Base-by-base conservation (phyloP, 2,113 vertebrate genomes). In the Hemiprocne comata region DNA sequence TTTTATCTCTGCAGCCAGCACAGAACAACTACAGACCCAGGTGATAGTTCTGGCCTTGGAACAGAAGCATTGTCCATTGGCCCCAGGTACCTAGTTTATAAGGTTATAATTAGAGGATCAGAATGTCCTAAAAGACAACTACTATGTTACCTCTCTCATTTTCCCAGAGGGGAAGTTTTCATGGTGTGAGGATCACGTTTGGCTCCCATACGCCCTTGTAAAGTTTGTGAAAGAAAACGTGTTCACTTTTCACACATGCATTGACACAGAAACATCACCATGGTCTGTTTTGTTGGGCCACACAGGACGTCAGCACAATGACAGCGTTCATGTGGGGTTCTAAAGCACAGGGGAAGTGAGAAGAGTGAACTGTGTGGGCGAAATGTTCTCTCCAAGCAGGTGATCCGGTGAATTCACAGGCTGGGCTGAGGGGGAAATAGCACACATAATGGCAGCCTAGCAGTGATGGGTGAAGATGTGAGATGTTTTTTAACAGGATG, bases 401-500 rank as follows among this genome's bases (percentile, higher is more conserved):
- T 72, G 71, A 95, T 69, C 75, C 1, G 10, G 10, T 61, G 82
- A 90, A 86, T 76, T 91, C 64, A 62, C 13, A 53, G 60, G 38
- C 77, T 77, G 64, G 71, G 87, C 74, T 66, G 55, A 66, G 40
- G 29, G 81, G 51, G 60, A 89, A 81, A 90, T 5, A 26, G 82
- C 20, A 67, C 2, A 3, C 69, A 94, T 10, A 69, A 66, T 53
- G 73, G 48, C 69, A 91, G 17, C 2, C 58, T 69, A 64, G 84
- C 74, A 88, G 64, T 26, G 19, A 57, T 3, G 51, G 60, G 25
- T 81, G n/a, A 85, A 95, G 85, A 92, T 60, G 34, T 2, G 7
- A 93, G 64, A 60, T 31, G 17, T 57, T 93, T 72, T 61, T 94
- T 65, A 91, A 95, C 95, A 97, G 96, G 97, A 97, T 97, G 96